These are phyloP conservation scores for Megalopta genalis DNA, from an alignment of 1,140 invertebrate species.

Conservation along the genomic window DNA sequence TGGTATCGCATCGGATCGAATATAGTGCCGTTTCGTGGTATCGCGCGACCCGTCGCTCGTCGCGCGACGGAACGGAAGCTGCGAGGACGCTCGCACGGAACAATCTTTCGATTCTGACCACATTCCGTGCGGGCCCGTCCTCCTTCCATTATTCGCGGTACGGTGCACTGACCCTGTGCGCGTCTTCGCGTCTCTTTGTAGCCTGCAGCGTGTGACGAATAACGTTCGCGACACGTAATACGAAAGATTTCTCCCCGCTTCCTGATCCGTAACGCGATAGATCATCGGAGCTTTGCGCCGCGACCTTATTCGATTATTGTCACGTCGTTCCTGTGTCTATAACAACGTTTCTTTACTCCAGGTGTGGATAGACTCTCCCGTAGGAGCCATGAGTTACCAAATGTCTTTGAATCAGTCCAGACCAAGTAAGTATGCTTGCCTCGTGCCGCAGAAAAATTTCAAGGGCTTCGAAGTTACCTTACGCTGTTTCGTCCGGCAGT, in stretches of 20 bases:
- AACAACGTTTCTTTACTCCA: slow-evolving; percentile 47
- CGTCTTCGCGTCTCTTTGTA: slow-evolving; percentile 38
- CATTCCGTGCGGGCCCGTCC: slow-evolving; percentile 54
- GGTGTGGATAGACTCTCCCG: slow-evolving; percentile 72
- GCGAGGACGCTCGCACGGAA: slow-evolving; percentile 6
- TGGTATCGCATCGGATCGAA: not conserved
- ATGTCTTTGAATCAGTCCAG: slow-evolving; percentile 88
- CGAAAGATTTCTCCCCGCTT: not conserved
- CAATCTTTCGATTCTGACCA: slow-evolving; percentile 57
- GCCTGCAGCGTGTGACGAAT: slow-evolving; percentile 1
- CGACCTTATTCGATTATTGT: not conserved
- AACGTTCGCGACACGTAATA: not conserved
- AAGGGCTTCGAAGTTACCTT: not conserved
- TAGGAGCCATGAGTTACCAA: slow-evolving; percentile 87
- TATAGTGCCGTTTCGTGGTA: too few species aligned
- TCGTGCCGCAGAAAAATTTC: not conserved
- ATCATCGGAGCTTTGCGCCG: not conserved
- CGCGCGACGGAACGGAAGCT: slow-evolving; percentile 31
- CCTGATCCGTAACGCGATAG: too few species aligned
- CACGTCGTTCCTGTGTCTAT: not conserved
- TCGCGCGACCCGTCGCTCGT: slow-evolving; percentile 3
- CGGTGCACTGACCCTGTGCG: slow-evolving; percentile 53
- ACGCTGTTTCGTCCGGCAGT: slow-evolving; percentile 80
- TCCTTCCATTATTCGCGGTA: slow-evolving; percentile 41
- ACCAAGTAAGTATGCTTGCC: slow-evolving; percentile 84